Conservation (phyloP, 2,888 invertebrate genomes). For the Malacosoma neustria region DNA sequence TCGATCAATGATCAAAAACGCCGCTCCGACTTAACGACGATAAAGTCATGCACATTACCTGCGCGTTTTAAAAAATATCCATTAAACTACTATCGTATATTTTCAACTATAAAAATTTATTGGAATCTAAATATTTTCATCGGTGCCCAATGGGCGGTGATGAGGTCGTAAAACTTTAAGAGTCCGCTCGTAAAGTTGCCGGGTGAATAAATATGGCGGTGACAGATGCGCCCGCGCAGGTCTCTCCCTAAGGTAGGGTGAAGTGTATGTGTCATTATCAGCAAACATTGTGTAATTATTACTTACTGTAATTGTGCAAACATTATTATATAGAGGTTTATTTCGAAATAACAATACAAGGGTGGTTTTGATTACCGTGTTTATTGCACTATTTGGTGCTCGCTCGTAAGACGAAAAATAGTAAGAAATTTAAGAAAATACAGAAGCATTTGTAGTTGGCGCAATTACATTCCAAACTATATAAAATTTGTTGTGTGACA, state of each 20-base stretch:
- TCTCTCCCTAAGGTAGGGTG: slow-evolving; percentile 12
- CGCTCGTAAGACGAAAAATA: too few species aligned
- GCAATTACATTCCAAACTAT: too few species aligned
- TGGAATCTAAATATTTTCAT: slow-evolving; percentile 57
- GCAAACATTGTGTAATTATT: neutral
- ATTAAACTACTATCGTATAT: slow-evolving; percentile 53
- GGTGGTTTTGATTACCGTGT: too few species aligned
- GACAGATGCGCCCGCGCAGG: slow-evolving; percentile 36
- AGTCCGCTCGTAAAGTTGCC: slow-evolving; percentile 13
- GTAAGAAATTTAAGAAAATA: too few species aligned
- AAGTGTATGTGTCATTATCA: too few species aligned
- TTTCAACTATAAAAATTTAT: slow-evolving; percentile 52
- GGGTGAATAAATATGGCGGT: slow-evolving; percentile 11
- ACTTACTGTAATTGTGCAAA: neutral
- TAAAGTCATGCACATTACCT: slow-evolving; percentile 41
- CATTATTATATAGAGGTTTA: neutral
- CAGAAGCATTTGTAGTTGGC: too few species aligned
- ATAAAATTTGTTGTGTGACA: too few species aligned
- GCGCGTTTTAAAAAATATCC: slow-evolving; percentile 11
- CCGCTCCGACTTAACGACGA: slow-evolving; percentile 36
- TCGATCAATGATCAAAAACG: slow-evolving; percentile 33
- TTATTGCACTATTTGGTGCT: too few species aligned
- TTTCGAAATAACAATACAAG: too few species aligned
- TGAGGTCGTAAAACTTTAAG: slow-evolving; percentile 34
- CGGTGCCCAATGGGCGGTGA: slow-evolving; percentile 37